These are phyloP conservation scores for Pedionomus torquatus DNA, from an alignment of 2,113 vertebrate species.

Conservation along the genomic window DNA sequence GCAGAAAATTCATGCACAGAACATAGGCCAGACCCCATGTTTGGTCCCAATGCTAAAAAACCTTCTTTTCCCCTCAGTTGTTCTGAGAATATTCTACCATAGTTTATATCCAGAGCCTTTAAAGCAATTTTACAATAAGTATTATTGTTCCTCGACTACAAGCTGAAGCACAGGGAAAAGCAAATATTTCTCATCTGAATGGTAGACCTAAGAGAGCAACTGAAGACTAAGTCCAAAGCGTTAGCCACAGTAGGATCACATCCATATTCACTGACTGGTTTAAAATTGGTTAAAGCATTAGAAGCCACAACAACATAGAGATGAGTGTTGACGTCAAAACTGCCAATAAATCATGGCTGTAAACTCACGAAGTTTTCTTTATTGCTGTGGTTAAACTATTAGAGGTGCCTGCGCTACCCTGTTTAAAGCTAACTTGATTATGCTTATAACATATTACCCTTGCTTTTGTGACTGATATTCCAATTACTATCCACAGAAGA, in stretches of 20 bases:
- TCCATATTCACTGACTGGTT: not conserved
- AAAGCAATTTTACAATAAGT: not conserved
- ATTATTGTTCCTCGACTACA: not conserved
- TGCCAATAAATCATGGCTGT: not conserved
- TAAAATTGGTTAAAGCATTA: not conserved
- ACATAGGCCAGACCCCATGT: not conserved
- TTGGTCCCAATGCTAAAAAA: not conserved
- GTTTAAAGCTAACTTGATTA: conserved; percentile 21
- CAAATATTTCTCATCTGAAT: not conserved
- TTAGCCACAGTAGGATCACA: not conserved
- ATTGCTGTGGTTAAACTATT: not conserved
- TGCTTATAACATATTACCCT: conserved; percentile 5
- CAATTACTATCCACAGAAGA: conserved; percentile 31
- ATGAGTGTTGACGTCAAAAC: not conserved
- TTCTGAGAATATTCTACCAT: not conserved
- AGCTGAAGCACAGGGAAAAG: not conserved
- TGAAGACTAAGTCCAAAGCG: not conserved
- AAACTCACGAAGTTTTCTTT: not conserved
- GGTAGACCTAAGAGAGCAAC: not conserved
- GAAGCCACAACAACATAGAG: not conserved
- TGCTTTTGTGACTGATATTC: conserved; percentile 44
- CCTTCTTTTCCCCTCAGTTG: not conserved
- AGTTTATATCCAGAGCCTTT: not conserved
- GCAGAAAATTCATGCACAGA: not conserved
- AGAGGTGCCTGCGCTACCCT: not conserved